Conservation (phyloP, 2,888 invertebrate genomes). For the Euspilapteryx auroguttella region DNA sequence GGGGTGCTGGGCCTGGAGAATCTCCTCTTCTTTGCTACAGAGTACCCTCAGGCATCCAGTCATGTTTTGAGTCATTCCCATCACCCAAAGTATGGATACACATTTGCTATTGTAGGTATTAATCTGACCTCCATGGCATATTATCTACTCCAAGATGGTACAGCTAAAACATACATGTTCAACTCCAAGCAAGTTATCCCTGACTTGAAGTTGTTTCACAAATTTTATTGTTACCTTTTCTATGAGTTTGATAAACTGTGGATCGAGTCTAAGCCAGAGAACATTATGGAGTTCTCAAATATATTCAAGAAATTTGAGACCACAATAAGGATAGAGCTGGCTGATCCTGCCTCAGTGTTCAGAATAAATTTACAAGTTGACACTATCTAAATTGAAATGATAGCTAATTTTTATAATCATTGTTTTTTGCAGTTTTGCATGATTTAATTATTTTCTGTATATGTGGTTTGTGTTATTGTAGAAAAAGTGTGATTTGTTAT, state of each 20-base stretch:
- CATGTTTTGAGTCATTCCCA: constrained; percentile 85
- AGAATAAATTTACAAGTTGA: constrained; percentile 81
- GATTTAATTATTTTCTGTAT: too few relatives aligned
- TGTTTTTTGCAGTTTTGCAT: too few relatives aligned
- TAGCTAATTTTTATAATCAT: too few relatives aligned
- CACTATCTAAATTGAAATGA: constrained; percentile 50
- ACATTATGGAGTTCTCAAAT: constrained; percentile 94
- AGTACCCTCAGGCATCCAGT: constrained; percentile 76
- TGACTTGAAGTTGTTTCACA: constrained; percentile 79
- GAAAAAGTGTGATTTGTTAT: too few relatives aligned
- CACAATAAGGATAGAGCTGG: constrained; percentile 67
- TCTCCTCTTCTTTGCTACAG: constrained; percentile 81
- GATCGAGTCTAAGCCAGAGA: constrained; percentile 87
- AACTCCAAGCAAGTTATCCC: constrained; percentile 73
- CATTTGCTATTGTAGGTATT: constrained; percentile 90
- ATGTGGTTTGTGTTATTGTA: too few relatives aligned
- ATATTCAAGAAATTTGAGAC: constrained; percentile 86
- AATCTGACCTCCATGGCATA: constrained; percentile 92
- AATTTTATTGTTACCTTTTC: constrained; percentile 91
- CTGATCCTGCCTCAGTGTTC: constrained; percentile 71
- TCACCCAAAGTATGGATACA: constrained; percentile 88
- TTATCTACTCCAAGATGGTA: constrained; percentile 75
- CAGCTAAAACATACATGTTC: constrained; percentile 89
- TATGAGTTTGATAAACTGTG: constrained; percentile 94
- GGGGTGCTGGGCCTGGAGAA: constrained; percentile 93